These are phyloP conservation scores for Tringa solitaria DNA, from an alignment of 2,113 vertebrate genomes.

Conservation along the genomic window DNA sequence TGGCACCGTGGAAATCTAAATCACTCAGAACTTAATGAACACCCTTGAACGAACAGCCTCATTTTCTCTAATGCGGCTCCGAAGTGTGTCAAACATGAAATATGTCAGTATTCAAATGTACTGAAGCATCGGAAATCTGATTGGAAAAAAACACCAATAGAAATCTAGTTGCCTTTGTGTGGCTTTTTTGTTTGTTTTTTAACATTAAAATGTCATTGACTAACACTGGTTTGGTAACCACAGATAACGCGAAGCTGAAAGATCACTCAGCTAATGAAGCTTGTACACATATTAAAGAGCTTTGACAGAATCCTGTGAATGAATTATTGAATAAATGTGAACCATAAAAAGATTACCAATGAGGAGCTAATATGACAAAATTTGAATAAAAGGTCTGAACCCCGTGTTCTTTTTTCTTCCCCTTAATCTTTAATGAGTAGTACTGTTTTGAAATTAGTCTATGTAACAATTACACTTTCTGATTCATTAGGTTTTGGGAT, in stretches of 20 bases:
- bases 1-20: neutral
- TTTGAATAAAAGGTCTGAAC: conserved; percentile 18
- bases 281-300: conserved; percentile 36
- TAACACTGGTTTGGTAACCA: conserved; percentile 26
- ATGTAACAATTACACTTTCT: conserved; percentile 25
- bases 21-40: neutral
- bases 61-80: conserved; percentile 30
- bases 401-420: conserved; percentile 9
- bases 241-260: conserved; percentile 26
- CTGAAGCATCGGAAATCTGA: conserved; percentile 38
- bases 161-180: conserved; percentile 30
- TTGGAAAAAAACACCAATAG: conserved; percentile 1
- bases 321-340: conserved; percentile 7
- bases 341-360: neutral
- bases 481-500: conserved; percentile 46
- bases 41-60: neutral
- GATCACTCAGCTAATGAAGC: conserved; percentile 65
- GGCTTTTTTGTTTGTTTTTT: neutral
- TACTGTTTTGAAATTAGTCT: conserved; percentile 38
- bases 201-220: conserved; percentile 68
- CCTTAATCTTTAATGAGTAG: conserved; percentile 12
- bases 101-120: conserved; percentile 45
- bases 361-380: conserved; percentile 8
- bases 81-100: conserved; percentile 42
- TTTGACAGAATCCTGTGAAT: conserved; percentile 39